Percentiles rank a stretch among this genome's conserved stretches.
Evolutionary conservation across 2,888 invertebrate genomes (phyloP).

Genomic region (Limnephilus lunatus): DNA sequence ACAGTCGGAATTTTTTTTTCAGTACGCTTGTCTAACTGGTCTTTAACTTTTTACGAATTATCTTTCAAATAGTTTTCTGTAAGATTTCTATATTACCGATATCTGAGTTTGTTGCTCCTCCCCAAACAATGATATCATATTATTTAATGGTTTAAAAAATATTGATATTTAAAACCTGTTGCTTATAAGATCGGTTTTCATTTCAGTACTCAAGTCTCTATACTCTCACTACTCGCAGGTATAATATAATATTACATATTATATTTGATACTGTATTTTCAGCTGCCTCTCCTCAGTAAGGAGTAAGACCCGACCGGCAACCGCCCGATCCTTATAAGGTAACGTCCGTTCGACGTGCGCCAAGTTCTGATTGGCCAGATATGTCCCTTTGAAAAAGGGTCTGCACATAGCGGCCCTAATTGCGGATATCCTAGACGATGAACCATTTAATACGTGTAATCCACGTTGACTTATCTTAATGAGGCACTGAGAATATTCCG

Average conservation of each 20-base stretch:
- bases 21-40: too few relatives aligned
- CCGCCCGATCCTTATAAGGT: too few relatives aligned
- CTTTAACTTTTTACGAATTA: too few relatives aligned
- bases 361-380: slow-evolving; percentile 6
- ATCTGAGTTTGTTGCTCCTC: too few relatives aligned
- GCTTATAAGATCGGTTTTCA: neutral
- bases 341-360: neutral
- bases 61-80: too few relatives aligned
- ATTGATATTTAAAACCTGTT: neutral
- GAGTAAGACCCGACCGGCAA: neutral
- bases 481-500: slow-evolving; percentile 49
- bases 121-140: too few relatives aligned
- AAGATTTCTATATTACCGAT: too few relatives aligned
- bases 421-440: slow-evolving; percentile 41
- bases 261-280: neutral
- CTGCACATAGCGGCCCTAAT: slow-evolving; percentile 26
- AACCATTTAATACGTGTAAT: slow-evolving; percentile 53
- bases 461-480: slow-evolving; percentile 53
- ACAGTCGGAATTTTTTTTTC: too few relatives aligned
- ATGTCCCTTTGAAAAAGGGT: slow-evolving; percentile 36
- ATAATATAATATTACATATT: neutral
- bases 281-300: neutral
- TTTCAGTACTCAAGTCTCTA: neutral
- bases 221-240: too few relatives aligned
- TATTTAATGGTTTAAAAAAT: too few relatives aligned